Evolutionary conservation across 2,888 invertebrate genomes (phyloP).

Genomic region (Agonopterix arenella): DNA sequence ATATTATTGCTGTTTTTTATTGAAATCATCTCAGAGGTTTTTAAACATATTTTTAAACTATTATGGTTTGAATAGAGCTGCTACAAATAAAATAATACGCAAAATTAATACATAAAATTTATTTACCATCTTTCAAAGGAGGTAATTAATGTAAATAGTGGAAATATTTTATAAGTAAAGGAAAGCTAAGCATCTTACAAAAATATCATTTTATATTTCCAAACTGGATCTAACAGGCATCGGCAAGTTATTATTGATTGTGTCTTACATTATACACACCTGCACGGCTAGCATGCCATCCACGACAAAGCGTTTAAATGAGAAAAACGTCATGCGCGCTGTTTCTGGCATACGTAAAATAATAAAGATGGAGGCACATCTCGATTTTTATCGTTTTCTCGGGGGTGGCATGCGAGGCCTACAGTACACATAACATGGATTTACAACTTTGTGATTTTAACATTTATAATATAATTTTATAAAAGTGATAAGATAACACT

Average conservation of each 20-base stretch:
- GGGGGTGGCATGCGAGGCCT: too few species aligned
- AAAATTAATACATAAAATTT: slow-evolving; percentile 60
- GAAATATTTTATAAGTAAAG: slow-evolving; percentile 62
- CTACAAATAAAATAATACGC: slow-evolving; percentile 10
- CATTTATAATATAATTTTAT: slow-evolving; percentile 27
- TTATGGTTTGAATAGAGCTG: too few species aligned
- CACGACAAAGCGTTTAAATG: too few species aligned
- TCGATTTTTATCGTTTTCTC: too few species aligned
- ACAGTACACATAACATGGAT: slow-evolving; percentile 13
- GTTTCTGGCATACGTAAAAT: too few species aligned
- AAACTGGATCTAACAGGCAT: slow-evolving; percentile 54
- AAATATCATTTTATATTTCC: slow-evolving; percentile 62
- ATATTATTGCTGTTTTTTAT: too few species aligned
- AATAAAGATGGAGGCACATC: too few species aligned
- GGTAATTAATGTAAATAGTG: slow-evolving; percentile 67
- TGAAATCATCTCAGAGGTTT: too few species aligned
- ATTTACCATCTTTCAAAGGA: slow-evolving; percentile 58
- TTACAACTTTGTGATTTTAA: slow-evolving; percentile 23
- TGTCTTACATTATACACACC: slow-evolving; percentile 30
- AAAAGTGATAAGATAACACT: slow-evolving; percentile 20
- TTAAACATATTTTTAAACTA: too few species aligned
- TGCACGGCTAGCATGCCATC: too few species aligned
- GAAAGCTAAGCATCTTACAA: slow-evolving; percentile 76
- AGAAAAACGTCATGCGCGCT: too few species aligned
- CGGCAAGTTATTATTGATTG: slow-evolving; percentile 42